Percentiles rank a stretch among this genome's conserved stretches.
These are phyloP conservation scores for Rattus rattus DNA, from an alignment of 2,113 vertebrate species.

Conservation along the genomic window DNA sequence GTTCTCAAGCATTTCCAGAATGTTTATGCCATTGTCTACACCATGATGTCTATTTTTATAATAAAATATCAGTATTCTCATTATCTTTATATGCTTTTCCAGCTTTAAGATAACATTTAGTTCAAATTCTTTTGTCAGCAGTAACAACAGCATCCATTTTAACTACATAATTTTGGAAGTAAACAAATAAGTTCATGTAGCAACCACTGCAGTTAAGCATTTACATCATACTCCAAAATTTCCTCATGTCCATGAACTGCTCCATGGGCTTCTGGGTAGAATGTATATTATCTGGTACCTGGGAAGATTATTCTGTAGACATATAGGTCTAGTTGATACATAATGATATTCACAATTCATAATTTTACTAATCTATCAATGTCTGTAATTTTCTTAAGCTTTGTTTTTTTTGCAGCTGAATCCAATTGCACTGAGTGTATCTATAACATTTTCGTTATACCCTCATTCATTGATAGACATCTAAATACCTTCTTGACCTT, in stretches of 20 bases:
- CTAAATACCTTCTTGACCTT: background rate
- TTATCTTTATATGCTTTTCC: background rate
- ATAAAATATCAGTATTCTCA: background rate
- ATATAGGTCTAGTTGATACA: background rate
- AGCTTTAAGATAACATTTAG: background rate
- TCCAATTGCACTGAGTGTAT: background rate
- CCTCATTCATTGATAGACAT: background rate
- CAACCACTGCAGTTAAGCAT: background rate
- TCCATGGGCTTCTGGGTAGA: background rate
- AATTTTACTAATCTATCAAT: background rate
- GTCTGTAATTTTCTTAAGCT: background rate
- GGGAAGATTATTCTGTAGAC: background rate
- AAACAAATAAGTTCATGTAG: background rate
- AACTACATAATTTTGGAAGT: background rate
- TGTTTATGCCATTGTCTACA: background rate
- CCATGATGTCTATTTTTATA: background rate
- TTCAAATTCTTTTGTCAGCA: background rate
- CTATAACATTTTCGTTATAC: background rate
- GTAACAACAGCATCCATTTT: background rate
- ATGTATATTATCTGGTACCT: background rate
- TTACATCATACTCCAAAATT: background rate
- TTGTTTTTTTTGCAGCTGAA: background rate
- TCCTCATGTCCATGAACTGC: rapidly evolving
- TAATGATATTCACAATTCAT: background rate
- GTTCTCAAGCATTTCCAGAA: background rate